phyloP scores from a whole-genome alignment of 2,113 vertebrate genomes.

The Myrmecophaga tridactyla region DNA sequence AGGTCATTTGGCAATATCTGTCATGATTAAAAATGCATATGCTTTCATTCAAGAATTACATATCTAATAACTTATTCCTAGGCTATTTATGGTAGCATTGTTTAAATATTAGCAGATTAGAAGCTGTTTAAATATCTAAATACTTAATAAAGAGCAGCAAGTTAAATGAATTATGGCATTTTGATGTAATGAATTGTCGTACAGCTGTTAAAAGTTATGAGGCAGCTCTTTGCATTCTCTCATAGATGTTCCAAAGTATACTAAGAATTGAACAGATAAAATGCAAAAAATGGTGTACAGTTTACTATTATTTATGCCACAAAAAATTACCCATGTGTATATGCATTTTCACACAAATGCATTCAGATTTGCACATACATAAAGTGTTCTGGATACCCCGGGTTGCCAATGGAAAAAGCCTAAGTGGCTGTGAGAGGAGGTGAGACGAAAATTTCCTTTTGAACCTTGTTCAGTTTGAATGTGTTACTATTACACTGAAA shows the following conservation, averaged over 20 bases:
- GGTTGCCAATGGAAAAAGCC: not conserved
- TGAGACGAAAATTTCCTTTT: not conserved
- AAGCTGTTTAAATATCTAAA: not conserved
- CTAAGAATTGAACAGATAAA: not conserved
- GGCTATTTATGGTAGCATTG: not conserved
- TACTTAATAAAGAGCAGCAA: not conserved
- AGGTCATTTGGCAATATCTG: not conserved
- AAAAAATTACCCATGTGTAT: too few species aligned
- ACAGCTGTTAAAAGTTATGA: not conserved
- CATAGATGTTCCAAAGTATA: not conserved
- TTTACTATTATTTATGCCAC: not conserved
- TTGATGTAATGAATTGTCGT: not conserved
- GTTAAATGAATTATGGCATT: not conserved
- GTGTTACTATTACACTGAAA: not conserved
- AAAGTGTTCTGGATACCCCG: fast-evolving
- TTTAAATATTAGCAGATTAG: not conserved
- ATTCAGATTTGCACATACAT: not conserved
- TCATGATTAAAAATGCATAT: not conserved
- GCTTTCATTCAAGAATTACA: not conserved
- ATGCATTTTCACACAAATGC: too few species aligned
- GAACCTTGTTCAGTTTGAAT: not conserved
- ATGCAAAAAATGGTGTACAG: not conserved
- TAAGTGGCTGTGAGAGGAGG: fast-evolving
- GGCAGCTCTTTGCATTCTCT: not conserved
- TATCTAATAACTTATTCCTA: not conserved